A percentile compares a stretch with the other conserved stretches of the same genome.
Conservation (phyloP, 1,140 invertebrate genomes). For the Trialeurodes vaporariorum region DNA sequence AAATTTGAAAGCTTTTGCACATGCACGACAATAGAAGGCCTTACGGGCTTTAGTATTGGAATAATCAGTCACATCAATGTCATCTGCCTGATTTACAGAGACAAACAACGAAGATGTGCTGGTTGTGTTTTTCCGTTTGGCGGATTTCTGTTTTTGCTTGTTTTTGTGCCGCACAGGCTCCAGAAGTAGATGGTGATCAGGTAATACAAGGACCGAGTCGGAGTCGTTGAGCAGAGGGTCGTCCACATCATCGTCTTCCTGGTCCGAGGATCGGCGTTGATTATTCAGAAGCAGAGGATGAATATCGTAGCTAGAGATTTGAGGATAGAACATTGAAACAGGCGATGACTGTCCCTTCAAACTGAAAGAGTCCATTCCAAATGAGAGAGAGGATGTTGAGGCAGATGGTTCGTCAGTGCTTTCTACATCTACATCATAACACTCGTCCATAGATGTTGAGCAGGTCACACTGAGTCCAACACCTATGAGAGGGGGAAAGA, state of each 20-base stretch:
- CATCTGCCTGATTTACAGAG: background rate
- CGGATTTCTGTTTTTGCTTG: constrained; percentile 8
- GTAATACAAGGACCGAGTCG: background rate
- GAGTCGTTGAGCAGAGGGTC: background rate
- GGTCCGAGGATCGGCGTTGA: constrained; percentile 3
- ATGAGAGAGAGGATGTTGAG: constrained; percentile 14
- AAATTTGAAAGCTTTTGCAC: constrained; percentile 27
- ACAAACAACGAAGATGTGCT: background rate
- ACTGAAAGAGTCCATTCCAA: constrained; percentile 12
- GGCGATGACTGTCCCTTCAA: constrained; percentile 13
- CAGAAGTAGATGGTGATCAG: constrained; percentile 9
- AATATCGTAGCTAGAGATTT: constrained; percentile 19
- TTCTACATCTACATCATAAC: constrained; percentile 13
- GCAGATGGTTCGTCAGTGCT: constrained; percentile 14
- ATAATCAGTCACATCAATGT: background rate
- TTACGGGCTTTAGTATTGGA: constrained; percentile 14
- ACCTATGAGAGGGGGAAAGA: constrained; percentile 1
- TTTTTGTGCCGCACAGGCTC: constrained; percentile 10
- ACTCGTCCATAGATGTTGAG: constrained; percentile 17
- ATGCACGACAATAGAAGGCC: constrained; percentile 22
- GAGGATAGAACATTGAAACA: constrained; percentile 23
- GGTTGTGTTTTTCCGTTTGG: constrained; percentile 6
- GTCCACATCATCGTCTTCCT: background rate
- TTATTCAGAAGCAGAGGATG: constrained; percentile 19
- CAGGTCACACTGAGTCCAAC: constrained; percentile 20